Conservation (phyloP, 2,113 vertebrate genomes). For the Turdus rufiventris region DNA sequence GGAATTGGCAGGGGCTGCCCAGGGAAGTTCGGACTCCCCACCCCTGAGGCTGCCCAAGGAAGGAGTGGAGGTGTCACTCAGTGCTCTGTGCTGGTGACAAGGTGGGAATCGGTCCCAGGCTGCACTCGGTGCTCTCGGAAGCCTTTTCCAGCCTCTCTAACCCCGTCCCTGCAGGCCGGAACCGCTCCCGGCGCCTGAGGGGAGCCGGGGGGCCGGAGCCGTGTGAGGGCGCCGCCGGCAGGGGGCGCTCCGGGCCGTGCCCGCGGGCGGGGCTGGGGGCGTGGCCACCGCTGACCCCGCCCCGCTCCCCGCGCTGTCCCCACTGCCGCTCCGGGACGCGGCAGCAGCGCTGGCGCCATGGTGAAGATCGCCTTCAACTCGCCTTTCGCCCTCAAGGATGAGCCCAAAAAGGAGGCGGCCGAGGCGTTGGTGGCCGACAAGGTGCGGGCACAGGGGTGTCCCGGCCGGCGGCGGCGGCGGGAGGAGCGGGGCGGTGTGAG, state of each 20-base stretch:
- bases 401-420: slow-evolving; percentile 66
- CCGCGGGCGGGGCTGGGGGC: fast-evolving
- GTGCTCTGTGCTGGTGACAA: neutral
- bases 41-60: too few relatives aligned
- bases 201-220: fast-evolving
- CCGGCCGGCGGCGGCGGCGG: neutral
- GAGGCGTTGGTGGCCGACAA: slow-evolving; percentile 70
- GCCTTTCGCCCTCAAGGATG: slow-evolving; percentile 80
- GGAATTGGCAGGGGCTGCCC: neutral
- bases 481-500: neutral
- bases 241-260: neutral
- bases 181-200: neutral
- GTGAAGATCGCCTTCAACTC: slow-evolving; percentile 87
- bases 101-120: too few relatives aligned
- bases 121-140: neutral
- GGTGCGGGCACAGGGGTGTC: slow-evolving; percentile 58
- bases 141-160: neutral
- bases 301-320: neutral
- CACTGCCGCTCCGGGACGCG: neutral
- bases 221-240: neutral
- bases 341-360: slow-evolving; percentile 60
- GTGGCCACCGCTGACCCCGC: neutral
- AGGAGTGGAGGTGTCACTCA: neutral
- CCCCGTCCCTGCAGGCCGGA: fast-evolving
- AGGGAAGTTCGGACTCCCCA: neutral